Evolutionary conservation across 2,113 vertebrate genomes (phyloP).

Genomic region (Heterocephalus glaber): DNA sequence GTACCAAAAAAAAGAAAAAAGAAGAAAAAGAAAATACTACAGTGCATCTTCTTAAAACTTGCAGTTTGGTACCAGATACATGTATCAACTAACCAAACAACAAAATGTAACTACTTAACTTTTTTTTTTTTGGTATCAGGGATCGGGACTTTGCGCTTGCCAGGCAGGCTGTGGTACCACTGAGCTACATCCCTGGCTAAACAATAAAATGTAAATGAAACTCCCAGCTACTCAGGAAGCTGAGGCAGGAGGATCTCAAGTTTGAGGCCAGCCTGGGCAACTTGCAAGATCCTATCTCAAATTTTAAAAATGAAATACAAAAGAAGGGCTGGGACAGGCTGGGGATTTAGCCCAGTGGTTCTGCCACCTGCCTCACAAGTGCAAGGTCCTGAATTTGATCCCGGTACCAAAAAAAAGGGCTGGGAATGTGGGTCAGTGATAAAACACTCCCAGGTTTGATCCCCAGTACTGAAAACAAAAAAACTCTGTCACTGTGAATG

Average conservation of each 20-base stretch:
- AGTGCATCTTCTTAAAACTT: background rate
- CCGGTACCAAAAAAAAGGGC: background rate
- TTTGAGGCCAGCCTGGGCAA: background rate
- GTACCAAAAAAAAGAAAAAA: no score
- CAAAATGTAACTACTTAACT: background rate
- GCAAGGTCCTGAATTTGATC: no score
- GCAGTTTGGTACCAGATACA: background rate
- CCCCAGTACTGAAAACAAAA: background rate
- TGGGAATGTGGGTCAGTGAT: background rate
- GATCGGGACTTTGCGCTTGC: no score
- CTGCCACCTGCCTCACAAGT: no score
- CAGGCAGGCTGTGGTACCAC: no score
- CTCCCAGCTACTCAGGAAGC: background rate
- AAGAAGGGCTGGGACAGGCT: background rate
- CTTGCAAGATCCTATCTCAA: background rate
- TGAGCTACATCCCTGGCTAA: no score
- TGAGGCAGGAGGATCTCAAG: background rate
- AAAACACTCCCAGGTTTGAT: background rate
- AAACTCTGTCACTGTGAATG: background rate
- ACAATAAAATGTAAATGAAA: background rate
- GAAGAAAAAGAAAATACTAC: background rate
- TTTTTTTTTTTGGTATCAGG: no score
- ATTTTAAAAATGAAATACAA: background rate
- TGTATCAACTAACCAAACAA: background rate
- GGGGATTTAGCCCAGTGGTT: no score